Evolutionary conservation across 2,888 invertebrate species (phyloP).

Genomic region (Nymphalis c-album): DNA sequence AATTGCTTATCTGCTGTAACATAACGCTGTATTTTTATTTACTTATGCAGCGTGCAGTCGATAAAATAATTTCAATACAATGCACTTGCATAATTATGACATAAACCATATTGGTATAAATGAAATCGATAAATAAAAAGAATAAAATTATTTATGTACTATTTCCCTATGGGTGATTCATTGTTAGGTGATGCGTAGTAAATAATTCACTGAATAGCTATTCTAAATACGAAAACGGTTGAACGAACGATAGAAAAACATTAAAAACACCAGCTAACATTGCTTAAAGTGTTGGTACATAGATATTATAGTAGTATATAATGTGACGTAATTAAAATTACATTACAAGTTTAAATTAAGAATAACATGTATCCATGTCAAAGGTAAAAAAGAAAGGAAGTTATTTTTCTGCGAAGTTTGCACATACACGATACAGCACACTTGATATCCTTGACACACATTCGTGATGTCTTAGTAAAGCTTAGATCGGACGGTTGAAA

Average conservation of each 20-base stretch:
- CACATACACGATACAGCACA: background rate
- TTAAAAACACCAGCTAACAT: background rate
- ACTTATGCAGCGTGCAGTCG: background rate
- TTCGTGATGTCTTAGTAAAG: constrained; percentile 4
- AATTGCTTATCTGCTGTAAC: constrained; percentile 2
- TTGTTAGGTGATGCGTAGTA: background rate
- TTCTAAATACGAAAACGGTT: background rate
- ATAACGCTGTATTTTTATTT: background rate
- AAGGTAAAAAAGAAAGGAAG: constrained; percentile 11
- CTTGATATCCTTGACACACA: constrained; percentile 10
- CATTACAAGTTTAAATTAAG: constrained; percentile 1
- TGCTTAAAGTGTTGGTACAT: background rate
- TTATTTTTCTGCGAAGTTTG: constrained; percentile 8
- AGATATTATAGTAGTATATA: background rate
- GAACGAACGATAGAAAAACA: background rate
- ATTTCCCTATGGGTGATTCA: constrained; percentile 1
- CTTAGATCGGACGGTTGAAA: background rate
- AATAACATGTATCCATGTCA: background rate
- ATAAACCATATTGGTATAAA: no score
- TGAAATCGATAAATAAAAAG: background rate
- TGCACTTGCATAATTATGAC: no score
- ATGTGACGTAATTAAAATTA: background rate
- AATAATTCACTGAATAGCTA: background rate
- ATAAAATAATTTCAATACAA: background rate
- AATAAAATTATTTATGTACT: background rate